Base-by-base conservation (phyloP, 2,113 vertebrate genomes). In the Romanogobio albipinnatus region DNA sequence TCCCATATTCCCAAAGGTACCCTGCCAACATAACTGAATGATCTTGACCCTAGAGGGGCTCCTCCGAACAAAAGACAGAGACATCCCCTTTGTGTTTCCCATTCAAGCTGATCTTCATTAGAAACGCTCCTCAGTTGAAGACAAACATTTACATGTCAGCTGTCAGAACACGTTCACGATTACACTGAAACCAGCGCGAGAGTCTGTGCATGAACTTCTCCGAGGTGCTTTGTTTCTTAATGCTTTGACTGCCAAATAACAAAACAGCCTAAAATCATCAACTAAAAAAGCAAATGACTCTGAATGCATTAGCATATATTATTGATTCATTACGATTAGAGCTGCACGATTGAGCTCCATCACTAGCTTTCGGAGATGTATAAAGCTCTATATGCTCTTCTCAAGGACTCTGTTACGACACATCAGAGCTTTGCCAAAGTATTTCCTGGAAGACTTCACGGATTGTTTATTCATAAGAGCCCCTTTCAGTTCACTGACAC, bases 371-470 rank as follows among this genome's bases (percentile, higher is more conserved):
- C 53, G 39, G 9, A 33, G 53, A 76, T 9, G 49, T 33, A 19
- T 56, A 26, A 51, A 0, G 43, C 45, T 47, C 5, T n/a, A n/a
- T n/a, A 7, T 17, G 51, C 1, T 29, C 7, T 74, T 51, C 45
- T 75, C n/a, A 75, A 51, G 45, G 4, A 24, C 24, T 75, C 45
- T 13, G 26, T 75, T 51, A 51, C 26, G n/a, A 75, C 45, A 51
- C n/a, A 51, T 26, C 45, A 74, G 71, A 45, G 39, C 39, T 71
- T 24, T 19, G 45, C 15, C 3, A 76, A 33, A 17, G 49, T 17
- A 4, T 76, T 76, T 76, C 49, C 75, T 76, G 75, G 75, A 76
- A 76, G 51, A 56, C 51, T 73, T 73, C 70, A 14, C 5, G 5
- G 47, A 24, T 14, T 14, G 10, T 76, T 76, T 19, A 76, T 76